Base-by-base conservation (phyloP, 2,797 vertebrate genomes). In the Anableps anableps region DNA sequence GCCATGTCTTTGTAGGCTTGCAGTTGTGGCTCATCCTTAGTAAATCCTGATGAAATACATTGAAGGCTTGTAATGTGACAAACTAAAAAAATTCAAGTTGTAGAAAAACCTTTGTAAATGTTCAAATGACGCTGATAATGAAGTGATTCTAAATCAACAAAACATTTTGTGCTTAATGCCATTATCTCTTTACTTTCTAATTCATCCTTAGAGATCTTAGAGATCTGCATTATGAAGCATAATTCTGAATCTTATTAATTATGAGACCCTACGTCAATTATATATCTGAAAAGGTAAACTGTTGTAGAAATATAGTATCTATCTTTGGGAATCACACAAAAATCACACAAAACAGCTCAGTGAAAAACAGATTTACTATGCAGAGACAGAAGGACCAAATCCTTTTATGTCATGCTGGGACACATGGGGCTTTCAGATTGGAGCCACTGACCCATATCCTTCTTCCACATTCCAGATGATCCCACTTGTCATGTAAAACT, bases 401-500 rank as follows among this genome's bases (percentile, higher is more conserved):
- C 58, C 45, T 50, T 58, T 31, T n/a, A 64, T 64, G 9, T 78
- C 71, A 38, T 36, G 53, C 72, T 78, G 73, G 29, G 76, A 72
- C 23, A 29, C 0, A 6, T 76, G 6, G 58, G 47, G 77, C 31
- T 47, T 38, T 97, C 89, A 97, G 13, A 84, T 75, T 0, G 96
- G 95, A 64, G 78, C 19, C 23, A 96, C 91, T 76, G 95, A 92
- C 80, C 95, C 94, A 31, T 95, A 95, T 74, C 93, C 93, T 1
- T 96, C 95, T 34, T 84, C 94, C 76, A 93, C 19, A 13, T 91
- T 92, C 90, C 94, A 91, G 50, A 89, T 82, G 70, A 96, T 93
- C 38, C 95, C 96, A 0, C 96, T 97, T 92, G 96, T 96, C 78
- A 91, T 91, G 48, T 95, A 97, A 86, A 98, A 96, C 47, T 97